Conservation (phyloP, 2,888 invertebrate species). For the Scrobipalpa costella region DNA sequence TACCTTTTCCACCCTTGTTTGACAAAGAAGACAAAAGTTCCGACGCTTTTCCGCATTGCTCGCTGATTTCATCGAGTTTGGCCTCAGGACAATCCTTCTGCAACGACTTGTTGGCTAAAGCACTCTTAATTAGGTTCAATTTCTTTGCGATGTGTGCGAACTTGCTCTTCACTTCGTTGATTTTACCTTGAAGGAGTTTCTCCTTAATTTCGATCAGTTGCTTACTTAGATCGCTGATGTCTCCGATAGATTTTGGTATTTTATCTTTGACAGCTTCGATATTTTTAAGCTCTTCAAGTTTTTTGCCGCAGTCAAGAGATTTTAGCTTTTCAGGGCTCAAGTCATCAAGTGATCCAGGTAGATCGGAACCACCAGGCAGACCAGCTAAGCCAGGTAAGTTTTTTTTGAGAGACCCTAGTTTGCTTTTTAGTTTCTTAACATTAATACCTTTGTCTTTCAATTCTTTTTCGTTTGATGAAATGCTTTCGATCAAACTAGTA, state of each 20-base stretch:
- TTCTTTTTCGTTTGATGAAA: not conserved
- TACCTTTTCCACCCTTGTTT: not conserved
- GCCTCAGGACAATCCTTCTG: not conserved
- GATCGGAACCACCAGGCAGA: not conserved
- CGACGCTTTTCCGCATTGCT: not conserved
- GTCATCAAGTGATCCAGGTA: not conserved
- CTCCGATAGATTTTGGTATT: not conserved
- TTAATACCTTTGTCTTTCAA: not conserved
- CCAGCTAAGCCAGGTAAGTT: not conserved
- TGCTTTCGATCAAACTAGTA: not conserved
- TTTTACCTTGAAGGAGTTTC: not conserved
- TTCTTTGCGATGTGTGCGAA: not conserved
- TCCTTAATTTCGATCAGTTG: not conserved
- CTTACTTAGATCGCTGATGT: not conserved
- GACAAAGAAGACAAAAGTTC: not conserved
- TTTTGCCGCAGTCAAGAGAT: not conserved
- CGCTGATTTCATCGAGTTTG: not conserved
- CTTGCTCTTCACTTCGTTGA: not conserved
- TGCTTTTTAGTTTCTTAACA: not conserved
- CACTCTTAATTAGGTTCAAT: not conserved
- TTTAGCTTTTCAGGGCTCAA: not conserved
- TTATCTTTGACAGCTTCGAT: not conserved
- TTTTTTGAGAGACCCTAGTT: not conserved
- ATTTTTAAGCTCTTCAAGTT: not conserved
- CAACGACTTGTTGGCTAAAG: not conserved